Base-by-base conservation (phyloP, 2,888 invertebrate species). In the Amblyteles armatorius region DNA sequence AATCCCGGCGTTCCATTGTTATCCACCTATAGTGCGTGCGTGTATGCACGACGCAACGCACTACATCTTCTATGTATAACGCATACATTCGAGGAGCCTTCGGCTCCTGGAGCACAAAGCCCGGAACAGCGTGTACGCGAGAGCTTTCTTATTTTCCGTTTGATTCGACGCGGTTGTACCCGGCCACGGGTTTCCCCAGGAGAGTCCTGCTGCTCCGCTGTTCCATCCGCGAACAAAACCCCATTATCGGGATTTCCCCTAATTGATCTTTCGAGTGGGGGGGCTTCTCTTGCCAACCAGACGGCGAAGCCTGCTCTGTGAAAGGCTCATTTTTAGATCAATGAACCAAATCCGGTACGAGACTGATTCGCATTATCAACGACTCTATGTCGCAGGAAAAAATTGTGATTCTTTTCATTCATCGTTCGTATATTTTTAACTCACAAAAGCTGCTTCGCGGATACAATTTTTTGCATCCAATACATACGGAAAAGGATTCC, bases 181-280 rank as follows among this genome's bases (percentile, higher is more conserved):
- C 50, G 48, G 55, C 72, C 85, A 79, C 84, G 60, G 86, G 77
- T 89, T 90, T 88, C 86, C 88, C 84, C 83, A 73, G 67, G 83
- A 79, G 74, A 77, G 57, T 73, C 55, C 68, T 74, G 63, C 36
- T 65, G 78, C 82, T 85, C 81, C 77, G 81, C 67, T 71, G 71
- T 79, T 79, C 76, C 68, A 72, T 82, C 72, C 82, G 79, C 87
- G 83, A 89, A 88, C 83, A 88, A 83, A 89, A 91, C 88, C 84
- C 88, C 88, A 89, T 92, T 91, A 92, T 90, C 90, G 86, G 87
- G 87, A 91, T 92, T 90, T 90, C 88, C 88, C 89, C 90, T 91
- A 91, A 92, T 92, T 90, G 90, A 91, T 92, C 90, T 90, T 88
- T 87, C 86, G 82, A 82, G 85, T 76, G 73, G 81, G 85, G 80